Evolutionary conservation across 2,797 vertebrate genomes (phyloP).

Genomic region (Luscinia luscinia): DNA sequence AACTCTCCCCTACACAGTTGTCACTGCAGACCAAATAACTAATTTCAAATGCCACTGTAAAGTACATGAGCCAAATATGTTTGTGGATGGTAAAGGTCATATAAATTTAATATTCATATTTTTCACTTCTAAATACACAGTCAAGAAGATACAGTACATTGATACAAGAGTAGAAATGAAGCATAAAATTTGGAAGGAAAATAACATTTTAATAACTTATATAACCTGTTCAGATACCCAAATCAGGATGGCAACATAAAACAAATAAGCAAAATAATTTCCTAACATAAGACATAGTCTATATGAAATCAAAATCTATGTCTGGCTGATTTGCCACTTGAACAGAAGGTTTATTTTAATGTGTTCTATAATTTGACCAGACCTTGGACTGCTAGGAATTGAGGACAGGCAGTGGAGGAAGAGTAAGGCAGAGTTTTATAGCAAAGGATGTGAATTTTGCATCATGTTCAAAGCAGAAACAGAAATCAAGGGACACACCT

Average conservation of each 20-base stretch:
- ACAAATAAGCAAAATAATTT: neutral
- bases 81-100: neutral
- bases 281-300: neutral
- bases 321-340: neutral
- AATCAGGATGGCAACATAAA: neutral
- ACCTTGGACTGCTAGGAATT: neutral
- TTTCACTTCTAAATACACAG: neutral
- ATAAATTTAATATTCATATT: neutral
- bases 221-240: neutral
- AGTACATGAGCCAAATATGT: neutral
- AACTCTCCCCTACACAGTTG: neutral
- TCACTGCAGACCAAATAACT: neutral
- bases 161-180: neutral
- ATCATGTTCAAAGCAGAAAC: neutral
- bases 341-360: neutral
- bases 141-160: slow-evolving; percentile 2
- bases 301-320: neutral
- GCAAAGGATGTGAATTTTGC: neutral
- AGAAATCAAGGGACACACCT: neutral
- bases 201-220: neutral
- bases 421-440: neutral
- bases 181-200: neutral
- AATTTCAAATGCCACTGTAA: slow-evolving; percentile 19
- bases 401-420: neutral
- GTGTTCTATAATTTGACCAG: neutral